Evolutionary conservation across 1,140 invertebrate genomes (phyloP), one percentile per base, ranked within the genome.

Genomic region (Polypedilum vanderplanki): DNA sequence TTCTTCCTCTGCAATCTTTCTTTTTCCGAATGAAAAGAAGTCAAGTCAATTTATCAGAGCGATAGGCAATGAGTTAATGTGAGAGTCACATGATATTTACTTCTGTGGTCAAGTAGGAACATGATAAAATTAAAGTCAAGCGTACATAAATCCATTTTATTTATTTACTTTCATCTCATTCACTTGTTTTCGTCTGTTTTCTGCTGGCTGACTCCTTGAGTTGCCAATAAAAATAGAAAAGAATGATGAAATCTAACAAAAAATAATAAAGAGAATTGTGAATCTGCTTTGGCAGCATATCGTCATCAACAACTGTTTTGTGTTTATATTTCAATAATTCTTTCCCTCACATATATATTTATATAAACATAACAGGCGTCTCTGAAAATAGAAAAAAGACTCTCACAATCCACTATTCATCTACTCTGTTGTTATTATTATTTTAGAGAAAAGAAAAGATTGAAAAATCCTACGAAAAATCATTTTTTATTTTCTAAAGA

Each of bases 271-370:
- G 65, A 18, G 17, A 17, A 57, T 57, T 3, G 46, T 57, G 46
- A 17, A 17, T 15, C n/a, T 57, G 46, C 46, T 57, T 57, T 12
- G 10, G 46, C 10, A 15, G 8, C 46, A 1, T 57, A 57, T 9
- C 10, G n/a, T 12, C 46, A 70, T 9, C 65, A 20, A 20, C 65
- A 70, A 70, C 65, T 70, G 65, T 18, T 22, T 70, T 70, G 5
- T 70, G 65, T 70, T 70, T 20, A 70, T 70, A 70, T 70, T 70
- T 74, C 40, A 74, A 46, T 75, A 74, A 75, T 24, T 75, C 46
- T 46, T 20, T n/a, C 7, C 3, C 65, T 12, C 7, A 67, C 1
- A 20, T 17, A 18, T 18, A 70, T n/a, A n/a, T n/a, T n/a, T n/a
- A n/a, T 0, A 70, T 18, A 70, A 70, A 18, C 65, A 18, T 0